Evolutionary conservation across 2,888 invertebrate species (phyloP).

Genomic region (Drosophila monieri): DNA sequence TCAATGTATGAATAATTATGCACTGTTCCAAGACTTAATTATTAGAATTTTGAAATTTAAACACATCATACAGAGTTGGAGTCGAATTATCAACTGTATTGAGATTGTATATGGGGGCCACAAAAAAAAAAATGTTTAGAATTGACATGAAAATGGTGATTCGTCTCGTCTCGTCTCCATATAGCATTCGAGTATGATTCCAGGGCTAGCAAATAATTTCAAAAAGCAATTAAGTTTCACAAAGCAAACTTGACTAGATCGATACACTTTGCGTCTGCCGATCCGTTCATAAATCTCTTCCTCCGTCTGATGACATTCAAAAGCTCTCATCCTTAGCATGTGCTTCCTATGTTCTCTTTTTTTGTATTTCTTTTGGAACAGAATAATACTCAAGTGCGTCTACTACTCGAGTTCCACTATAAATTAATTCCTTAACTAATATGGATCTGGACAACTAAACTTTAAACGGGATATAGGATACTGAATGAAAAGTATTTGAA

Average conservation of each 20-base stretch:
- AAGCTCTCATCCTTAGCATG: slow-evolving; percentile 31
- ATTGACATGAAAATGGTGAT: slow-evolving; percentile 40
- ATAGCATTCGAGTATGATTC: slow-evolving; percentile 37
- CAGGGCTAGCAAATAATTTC: slow-evolving; percentile 29
- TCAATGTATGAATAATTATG: slow-evolving; percentile 66
- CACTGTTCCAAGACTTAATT: slow-evolving; percentile 62
- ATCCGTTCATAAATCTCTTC: slow-evolving; percentile 29
- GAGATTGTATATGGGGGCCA: slow-evolving; percentile 12
- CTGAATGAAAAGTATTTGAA: slow-evolving; percentile 33
- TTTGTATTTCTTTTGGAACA: slow-evolving; percentile 18
- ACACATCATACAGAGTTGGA: slow-evolving; percentile 69
- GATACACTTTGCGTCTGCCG: slow-evolving; percentile 29
- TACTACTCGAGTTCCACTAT: slow-evolving; percentile 37
- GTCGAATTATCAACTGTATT: slow-evolving; percentile 57
- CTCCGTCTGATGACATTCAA: slow-evolving; percentile 23
- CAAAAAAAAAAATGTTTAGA: slow-evolving; percentile 15
- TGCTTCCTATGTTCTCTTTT: neutral
- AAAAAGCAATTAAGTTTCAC: slow-evolving; percentile 37
- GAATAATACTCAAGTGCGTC: slow-evolving; percentile 24
- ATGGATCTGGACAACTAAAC: slow-evolving; percentile 45
- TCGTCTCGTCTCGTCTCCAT: slow-evolving; percentile 6
- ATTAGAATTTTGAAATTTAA: slow-evolving; percentile 59
- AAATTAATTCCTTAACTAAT: slow-evolving; percentile 41
- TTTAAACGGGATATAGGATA: slow-evolving; percentile 13
- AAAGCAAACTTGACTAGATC: slow-evolving; percentile 43